Conservation (phyloP, 2,888 invertebrate species). For the Malachius bipustulatus region DNA sequence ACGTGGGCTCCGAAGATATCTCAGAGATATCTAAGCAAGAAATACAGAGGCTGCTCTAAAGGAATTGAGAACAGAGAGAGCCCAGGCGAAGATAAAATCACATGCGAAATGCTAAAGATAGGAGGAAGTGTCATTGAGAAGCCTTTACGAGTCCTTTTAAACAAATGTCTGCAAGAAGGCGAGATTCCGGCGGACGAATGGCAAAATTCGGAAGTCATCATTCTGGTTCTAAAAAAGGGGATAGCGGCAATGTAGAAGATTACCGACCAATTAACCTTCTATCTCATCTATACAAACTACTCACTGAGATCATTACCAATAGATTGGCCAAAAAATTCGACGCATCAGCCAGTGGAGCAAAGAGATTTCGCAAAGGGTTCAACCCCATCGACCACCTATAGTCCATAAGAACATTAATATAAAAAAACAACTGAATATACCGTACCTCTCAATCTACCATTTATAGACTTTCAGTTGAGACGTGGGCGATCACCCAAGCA, state of each 20-base stretch:
- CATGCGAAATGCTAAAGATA: conserved; percentile 13
- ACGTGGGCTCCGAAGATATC: conserved; percentile 12
- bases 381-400: conserved; percentile 9
- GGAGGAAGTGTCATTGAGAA: conserved; percentile 8
- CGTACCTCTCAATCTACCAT: no score
- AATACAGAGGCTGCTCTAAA: no score
- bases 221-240: conserved; percentile 19
- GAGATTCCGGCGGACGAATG: conserved; percentile 16
- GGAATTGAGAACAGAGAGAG: no score
- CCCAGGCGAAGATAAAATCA: no score
- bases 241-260: conserved; percentile 14
- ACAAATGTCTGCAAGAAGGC: conserved; percentile 14
- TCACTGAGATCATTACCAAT: conserved; percentile 9
- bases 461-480: no score
- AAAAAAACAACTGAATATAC: no score
- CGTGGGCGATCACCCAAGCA: no score
- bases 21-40: no score
- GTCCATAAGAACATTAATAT: no score
- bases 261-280: conserved; percentile 18
- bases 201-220: conserved; percentile 14
- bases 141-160: conserved; percentile 12
- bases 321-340: conserved; percentile 9
- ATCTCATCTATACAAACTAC: conserved; percentile 9
- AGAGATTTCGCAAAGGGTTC: conserved; percentile 7
- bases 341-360: neutral